Percentiles rank a stretch among this genome's conserved stretches.
phyloP scores from a whole-genome alignment of 2,113 vertebrate species.

The Bujurquina vittata region DNA sequence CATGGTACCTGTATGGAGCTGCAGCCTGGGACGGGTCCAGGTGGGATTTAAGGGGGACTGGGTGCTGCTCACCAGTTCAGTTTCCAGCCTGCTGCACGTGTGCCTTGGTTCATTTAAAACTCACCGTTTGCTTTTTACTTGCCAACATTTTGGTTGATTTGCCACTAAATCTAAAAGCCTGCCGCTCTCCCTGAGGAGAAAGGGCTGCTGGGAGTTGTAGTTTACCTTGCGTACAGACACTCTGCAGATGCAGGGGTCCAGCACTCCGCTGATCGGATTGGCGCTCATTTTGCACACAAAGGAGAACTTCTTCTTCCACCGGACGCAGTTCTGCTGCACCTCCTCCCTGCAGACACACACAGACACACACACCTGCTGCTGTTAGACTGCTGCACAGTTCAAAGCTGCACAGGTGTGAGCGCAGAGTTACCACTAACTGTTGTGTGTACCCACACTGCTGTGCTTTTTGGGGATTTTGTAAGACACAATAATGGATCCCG shows the following conservation, averaged over 20 bases:
- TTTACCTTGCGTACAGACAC: constrained; percentile 72
- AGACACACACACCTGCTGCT: not conserved
- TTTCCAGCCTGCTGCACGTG: no score
- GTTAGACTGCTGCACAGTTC: not conserved
- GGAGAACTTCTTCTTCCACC: constrained; percentile 68
- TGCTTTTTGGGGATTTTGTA: not conserved
- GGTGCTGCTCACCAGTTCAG: not conserved
- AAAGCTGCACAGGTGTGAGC: not conserved
- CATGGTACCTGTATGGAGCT: not conserved
- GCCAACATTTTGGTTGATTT: not conserved
- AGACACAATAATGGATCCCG: not conserved
- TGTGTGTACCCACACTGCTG: no score
- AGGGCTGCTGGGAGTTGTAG: not conserved
- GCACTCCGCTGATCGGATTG: constrained; percentile 49
- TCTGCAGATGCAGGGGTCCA: constrained; percentile 69
- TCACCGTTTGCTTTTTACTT: not conserved
- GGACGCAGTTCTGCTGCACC: constrained; percentile 70
- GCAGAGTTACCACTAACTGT: not conserved
- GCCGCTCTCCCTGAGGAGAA: not conserved
- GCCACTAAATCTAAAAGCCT: not conserved
- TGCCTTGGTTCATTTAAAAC: not conserved
- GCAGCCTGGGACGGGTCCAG: not conserved
- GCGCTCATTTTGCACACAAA: constrained; percentile 69
- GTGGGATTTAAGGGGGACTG: not conserved
- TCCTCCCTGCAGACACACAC: constrained; percentile 55